Conservation (phyloP, 2,113 vertebrate species). For the Sphaerodactylus townsendi region DNA sequence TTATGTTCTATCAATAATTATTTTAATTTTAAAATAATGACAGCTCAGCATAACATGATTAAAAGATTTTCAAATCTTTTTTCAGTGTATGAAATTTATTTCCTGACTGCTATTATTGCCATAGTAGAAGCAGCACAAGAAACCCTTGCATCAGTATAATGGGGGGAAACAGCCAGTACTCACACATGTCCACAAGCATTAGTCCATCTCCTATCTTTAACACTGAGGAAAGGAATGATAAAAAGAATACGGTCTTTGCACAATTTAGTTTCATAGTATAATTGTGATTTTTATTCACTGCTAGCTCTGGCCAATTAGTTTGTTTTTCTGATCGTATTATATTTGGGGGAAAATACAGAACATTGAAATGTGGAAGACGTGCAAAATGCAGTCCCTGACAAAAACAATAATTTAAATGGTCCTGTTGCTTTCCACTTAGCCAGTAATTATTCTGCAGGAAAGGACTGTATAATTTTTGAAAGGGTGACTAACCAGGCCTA, state of each 20-base stretch:
- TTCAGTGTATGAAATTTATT: not conserved
- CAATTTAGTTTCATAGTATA: constrained; percentile 28
- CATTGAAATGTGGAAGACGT: not conserved
- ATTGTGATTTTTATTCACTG: constrained; percentile 14
- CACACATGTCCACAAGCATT: constrained; percentile 24
- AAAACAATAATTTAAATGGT: not conserved
- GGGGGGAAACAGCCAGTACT: constrained; percentile 18
- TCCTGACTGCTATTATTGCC: constrained; percentile 21
- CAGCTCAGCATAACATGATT: not conserved
- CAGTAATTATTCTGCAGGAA: not conserved
- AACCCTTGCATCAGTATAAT: constrained; percentile 29
- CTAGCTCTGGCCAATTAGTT: not conserved
- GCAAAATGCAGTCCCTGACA: not conserved
- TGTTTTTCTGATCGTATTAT: not conserved
- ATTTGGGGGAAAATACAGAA: not conserved
- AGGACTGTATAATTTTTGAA: constrained; percentile 11
- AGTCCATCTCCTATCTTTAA: constrained; percentile 24
- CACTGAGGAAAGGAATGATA: constrained; percentile 23
- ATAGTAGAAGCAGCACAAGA: constrained; percentile 36
- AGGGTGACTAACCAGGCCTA: not conserved
- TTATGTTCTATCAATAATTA: not conserved
- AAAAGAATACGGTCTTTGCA: constrained; percentile 17
- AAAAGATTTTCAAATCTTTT: not conserved
- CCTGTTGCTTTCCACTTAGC: constrained; percentile 18
- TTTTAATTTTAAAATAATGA: not conserved